These are phyloP conservation scores for Lagopus muta DNA, from an alignment of 2,113 vertebrate species.

Conservation along the genomic window DNA sequence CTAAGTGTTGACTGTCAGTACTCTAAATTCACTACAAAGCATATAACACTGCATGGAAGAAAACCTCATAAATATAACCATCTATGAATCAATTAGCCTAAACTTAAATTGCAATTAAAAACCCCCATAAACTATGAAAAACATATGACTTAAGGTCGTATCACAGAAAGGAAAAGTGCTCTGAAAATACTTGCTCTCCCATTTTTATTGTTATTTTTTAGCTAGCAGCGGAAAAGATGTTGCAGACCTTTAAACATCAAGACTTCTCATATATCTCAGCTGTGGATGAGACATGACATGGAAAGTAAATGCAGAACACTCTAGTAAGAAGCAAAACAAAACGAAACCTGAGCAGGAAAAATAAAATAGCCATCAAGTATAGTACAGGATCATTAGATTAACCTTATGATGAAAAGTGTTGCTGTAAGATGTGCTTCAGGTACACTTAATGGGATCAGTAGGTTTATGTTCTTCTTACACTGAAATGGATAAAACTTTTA, in stretches of 20 bases:
- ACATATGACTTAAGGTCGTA: background rate
- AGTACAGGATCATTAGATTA: slow-evolving; percentile 45
- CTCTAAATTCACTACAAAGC: background rate
- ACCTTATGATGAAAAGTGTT: slow-evolving; percentile 26
- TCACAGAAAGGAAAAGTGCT: background rate
- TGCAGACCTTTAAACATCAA: background rate
- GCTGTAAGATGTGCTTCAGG: slow-evolving; percentile 34
- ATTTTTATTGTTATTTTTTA: background rate
- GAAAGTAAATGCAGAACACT: background rate
- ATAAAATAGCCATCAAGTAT: background rate
- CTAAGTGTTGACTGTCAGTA: background rate
- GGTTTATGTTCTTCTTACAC: background rate
- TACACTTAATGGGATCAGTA: slow-evolving; percentile 43
- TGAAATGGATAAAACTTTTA: slow-evolving; percentile 37
- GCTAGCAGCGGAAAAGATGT: background rate
- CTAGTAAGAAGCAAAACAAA: background rate
- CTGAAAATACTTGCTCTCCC: background rate
- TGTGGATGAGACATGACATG: background rate
- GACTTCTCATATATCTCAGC: background rate
- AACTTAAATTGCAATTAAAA: background rate
- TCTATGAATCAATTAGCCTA: background rate
- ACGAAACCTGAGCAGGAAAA: background rate
- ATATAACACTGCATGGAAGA: background rate
- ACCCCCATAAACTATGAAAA: background rate
- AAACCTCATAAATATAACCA: background rate